phyloP scores from a whole-genome alignment of 1,140 invertebrate genomes.

The Palaemon carinicauda region DNA sequence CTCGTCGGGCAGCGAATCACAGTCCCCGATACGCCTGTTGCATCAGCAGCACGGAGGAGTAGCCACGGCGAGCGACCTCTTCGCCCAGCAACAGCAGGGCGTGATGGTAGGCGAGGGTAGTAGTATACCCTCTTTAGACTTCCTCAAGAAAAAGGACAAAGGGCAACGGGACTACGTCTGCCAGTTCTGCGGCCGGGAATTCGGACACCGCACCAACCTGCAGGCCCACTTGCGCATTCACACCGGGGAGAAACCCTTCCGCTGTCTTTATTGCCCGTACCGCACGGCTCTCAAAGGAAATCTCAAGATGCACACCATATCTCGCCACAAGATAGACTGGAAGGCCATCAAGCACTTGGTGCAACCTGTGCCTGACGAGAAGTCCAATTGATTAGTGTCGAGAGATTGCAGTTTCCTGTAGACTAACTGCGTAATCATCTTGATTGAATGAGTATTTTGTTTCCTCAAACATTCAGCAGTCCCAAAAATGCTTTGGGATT shows the following conservation, averaged over 20 bases:
- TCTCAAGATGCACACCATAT: conserved; percentile 51
- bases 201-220: conserved; percentile 48
- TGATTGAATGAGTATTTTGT: too few species aligned
- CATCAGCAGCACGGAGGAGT: conserved; percentile 21
- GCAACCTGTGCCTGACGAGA: conserved; percentile 19
- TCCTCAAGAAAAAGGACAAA: conserved; percentile 40
- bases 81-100: conserved; percentile 18
- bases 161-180: conserved; percentile 36
- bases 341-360: conserved; percentile 50
- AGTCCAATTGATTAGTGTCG: too few species aligned
- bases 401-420: too few species aligned
- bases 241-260: conserved; percentile 53
- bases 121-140: not conserved
- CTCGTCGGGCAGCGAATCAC: conserved; percentile 19
- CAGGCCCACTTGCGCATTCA: conserved; percentile 44
- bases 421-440: too few species aligned
- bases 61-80: not conserved
- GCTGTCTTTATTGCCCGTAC: conserved; percentile 51
- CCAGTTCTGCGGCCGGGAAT: conserved; percentile 41
- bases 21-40: conserved; percentile 34
- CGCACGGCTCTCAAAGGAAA: conserved; percentile 50
- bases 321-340: conserved; percentile 46
- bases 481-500: too few species aligned
- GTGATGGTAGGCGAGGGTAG: conserved; percentile 37
- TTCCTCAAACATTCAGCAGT: too few species aligned